Evolutionary conservation across 2,888 invertebrate species (phyloP).

Genomic region (Pseudanteris insignis): DNA sequence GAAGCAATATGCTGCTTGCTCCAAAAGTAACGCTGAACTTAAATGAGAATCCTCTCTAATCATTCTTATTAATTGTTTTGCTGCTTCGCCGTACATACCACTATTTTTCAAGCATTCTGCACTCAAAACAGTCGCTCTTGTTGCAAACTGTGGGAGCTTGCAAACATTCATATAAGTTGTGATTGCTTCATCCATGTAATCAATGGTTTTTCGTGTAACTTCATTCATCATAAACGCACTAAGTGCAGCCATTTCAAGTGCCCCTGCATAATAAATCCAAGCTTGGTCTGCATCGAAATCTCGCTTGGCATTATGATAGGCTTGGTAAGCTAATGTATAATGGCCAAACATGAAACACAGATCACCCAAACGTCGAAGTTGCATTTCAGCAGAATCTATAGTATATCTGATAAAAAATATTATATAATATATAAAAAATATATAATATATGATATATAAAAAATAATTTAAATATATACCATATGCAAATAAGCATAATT

Average conservation of each 20-base stretch:
- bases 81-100: constrained; percentile 88
- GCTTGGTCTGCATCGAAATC: constrained; percentile 97
- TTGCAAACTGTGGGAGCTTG: constrained; percentile 92
- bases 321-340: constrained; percentile 90
- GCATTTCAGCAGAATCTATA: constrained; percentile 87
- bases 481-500: background rate
- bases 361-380: constrained; percentile 91
- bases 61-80: constrained; percentile 92
- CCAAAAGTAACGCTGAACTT: constrained; percentile 89
- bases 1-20: constrained; percentile 95
- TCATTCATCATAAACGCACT: constrained; percentile 90
- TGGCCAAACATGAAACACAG: constrained; percentile 96
- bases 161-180: constrained; percentile 89
- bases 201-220: constrained; percentile 79
- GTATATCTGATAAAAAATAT: constrained; percentile 74
- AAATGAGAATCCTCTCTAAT: constrained; percentile 98
- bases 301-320: constrained; percentile 95
- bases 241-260: constrained; percentile 94
- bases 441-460: background rate
- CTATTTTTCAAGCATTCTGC: constrained; percentile 85
- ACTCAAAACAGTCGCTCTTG: constrained; percentile 88
- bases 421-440: background rate
- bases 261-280: constrained; percentile 96
- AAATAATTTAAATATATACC: background rate
- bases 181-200: constrained; percentile 96